A percentile compares a stretch with the other conserved stretches of the same genome.
Evolutionary conservation across 2,797 vertebrate species (phyloP).

Genomic region (Brachyrhaphis roseni): DNA sequence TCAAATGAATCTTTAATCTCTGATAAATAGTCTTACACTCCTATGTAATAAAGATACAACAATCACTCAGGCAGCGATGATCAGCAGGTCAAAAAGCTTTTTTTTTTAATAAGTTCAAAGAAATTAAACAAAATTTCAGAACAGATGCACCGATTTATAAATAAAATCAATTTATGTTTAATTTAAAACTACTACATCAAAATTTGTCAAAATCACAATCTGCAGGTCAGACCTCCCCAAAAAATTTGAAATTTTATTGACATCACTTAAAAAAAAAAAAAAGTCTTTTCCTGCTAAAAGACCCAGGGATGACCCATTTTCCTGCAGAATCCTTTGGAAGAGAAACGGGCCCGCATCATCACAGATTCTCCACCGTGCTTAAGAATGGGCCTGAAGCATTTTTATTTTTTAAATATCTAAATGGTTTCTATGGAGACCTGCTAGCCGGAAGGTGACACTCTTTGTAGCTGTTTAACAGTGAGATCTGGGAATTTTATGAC

Average conservation of each 20-base stretch:
- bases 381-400: neutral
- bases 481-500: neutral
- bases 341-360: constrained; percentile 1
- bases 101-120: neutral
- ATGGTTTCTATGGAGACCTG: neutral
- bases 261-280: no score
- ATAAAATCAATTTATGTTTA: neutral
- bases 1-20: neutral
- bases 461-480: neutral
- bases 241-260: no score
- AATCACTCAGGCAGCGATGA: neutral
- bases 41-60: neutral
- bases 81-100: neutral
- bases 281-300: no score
- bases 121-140: neutral
- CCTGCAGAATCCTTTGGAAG: neutral
- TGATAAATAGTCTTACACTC: neutral
- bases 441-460: neutral
- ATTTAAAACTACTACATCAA: neutral
- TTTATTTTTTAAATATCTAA: neutral
- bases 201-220: neutral
- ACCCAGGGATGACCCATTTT: neutral
- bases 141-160: neutral
- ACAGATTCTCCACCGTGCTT: neutral
- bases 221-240: no score